Evolutionary conservation across 1,140 invertebrate genomes (phyloP).

Genomic region (Chymomyza costata): DNA sequence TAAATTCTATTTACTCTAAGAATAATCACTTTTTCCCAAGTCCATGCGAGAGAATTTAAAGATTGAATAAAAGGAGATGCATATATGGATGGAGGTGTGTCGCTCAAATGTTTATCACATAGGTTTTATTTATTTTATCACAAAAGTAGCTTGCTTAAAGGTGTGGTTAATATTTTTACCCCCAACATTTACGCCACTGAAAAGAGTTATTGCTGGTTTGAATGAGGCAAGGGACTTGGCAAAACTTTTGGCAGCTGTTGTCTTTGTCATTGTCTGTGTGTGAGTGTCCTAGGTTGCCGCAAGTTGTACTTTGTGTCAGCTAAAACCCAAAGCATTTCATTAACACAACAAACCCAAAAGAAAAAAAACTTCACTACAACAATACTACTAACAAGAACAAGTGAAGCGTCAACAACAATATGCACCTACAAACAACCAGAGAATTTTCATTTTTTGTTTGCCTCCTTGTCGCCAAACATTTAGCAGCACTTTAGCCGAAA

Average conservation of each 20-base stretch:
- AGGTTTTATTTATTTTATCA: too few relatives aligned
- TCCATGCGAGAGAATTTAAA: too few relatives aligned
- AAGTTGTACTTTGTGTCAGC: conserved; percentile 45
- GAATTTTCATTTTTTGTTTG: conserved; percentile 41
- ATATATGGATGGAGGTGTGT: too few relatives aligned
- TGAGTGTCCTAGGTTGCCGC: conserved; percentile 41
- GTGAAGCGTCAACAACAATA: conserved; percentile 21
- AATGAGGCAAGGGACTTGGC: conserved; percentile 19
- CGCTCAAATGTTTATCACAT: too few relatives aligned
- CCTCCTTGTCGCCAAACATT: conserved; percentile 51
- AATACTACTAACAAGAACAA: conserved; percentile 37
- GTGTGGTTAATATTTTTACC: too few relatives aligned
- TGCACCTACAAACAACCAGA: conserved; percentile 29
- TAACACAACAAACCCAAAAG: conserved; percentile 43
- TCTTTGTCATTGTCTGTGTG: too few relatives aligned
- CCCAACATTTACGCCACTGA: too few relatives aligned
- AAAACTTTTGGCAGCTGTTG: conserved; percentile 50
- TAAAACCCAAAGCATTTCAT: conserved; percentile 65
- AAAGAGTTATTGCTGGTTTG: conserved; percentile 1
- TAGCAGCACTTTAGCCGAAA: conserved; percentile 54
- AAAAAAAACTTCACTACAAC: conserved; percentile 50
- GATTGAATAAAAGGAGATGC: too few relatives aligned
- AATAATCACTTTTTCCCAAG: too few relatives aligned
- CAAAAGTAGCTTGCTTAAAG: too few relatives aligned
- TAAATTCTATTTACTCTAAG: too few relatives aligned